Percentiles rank a stretch among this genome's conserved stretches.
Evolutionary conservation across 2,888 invertebrate genomes (phyloP).

Genomic region (Anorthoa munda): DNA sequence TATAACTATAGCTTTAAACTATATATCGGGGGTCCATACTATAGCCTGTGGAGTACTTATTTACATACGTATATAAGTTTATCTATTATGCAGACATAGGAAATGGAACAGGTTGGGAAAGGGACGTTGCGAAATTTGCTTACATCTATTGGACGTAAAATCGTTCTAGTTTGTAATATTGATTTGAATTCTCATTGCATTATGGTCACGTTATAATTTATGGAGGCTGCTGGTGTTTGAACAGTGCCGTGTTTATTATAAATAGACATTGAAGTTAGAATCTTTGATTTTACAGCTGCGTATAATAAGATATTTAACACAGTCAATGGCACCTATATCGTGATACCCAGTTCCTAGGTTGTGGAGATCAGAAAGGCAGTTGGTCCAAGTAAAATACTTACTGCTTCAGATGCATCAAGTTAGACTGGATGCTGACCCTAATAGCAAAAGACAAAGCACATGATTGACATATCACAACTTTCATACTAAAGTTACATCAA

Average conservation of each 20-base stretch:
- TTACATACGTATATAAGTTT: conserved; percentile 90
- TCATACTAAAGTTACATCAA: not conserved
- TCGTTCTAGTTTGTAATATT: conserved; percentile 77
- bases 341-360: too few relatives aligned
- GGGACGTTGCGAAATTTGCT: conserved; percentile 84
- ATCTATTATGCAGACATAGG: conserved; percentile 90
- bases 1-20: conserved; percentile 91
- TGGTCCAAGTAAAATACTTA: too few relatives aligned
- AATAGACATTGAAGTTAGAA: not conserved
- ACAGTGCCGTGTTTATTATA: not conserved
- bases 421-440: too few relatives aligned
- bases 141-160: conserved; percentile 80
- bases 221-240: conserved; percentile 15
- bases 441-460: too few relatives aligned
- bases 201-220: conserved; percentile 49
- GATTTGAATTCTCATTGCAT: conserved; percentile 71
- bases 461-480: not conserved
- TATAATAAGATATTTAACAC: not conserved
- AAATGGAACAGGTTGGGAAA: conserved; percentile 86
- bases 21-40: conserved; percentile 87
- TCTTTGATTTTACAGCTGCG: not conserved
- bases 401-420: too few relatives aligned
- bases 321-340: too few relatives aligned
- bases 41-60: conserved; percentile 86
- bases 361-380: too few relatives aligned